Evolutionary conservation across 2,797 vertebrate species (phyloP).

Genomic region (Odontamblyopus rebecca): DNA sequence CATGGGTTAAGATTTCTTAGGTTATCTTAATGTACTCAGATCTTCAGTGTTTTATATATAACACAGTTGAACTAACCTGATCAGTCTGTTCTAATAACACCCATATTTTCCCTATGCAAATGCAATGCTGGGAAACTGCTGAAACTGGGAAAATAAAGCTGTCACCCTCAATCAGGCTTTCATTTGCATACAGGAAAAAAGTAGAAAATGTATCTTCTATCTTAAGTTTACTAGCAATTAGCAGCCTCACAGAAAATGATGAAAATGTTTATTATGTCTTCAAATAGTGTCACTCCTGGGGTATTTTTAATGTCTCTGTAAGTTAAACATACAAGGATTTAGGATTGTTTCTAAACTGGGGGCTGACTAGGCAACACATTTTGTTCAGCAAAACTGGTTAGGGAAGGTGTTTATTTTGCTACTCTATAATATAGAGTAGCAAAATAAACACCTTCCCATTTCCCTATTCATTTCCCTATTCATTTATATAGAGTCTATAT

Average conservation of each 20-base stretch:
- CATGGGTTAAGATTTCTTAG: neutral
- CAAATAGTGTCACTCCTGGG: too few species aligned
- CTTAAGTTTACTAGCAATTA: too few species aligned
- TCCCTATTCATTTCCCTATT: too few species aligned
- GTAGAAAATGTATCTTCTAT: too few species aligned
- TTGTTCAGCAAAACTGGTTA: neutral
- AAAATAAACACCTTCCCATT: too few species aligned
- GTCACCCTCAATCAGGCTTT: neutral
- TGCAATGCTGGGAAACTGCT: slow-evolving; percentile 18
- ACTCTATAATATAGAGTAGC: too few species aligned
- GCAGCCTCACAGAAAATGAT: too few species aligned
- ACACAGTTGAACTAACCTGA: neutral
- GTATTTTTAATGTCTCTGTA: too few species aligned
- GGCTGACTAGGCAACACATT: neutral
- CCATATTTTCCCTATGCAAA: neutral
- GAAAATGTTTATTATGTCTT: too few species aligned
- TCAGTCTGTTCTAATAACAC: too few species aligned
- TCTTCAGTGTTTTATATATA: neutral
- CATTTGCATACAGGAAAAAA: neutral
- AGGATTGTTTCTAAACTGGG: neutral
- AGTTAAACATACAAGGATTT: too few species aligned
- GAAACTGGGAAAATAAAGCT: neutral
- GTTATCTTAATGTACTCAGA: neutral
- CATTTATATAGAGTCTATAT: too few species aligned
- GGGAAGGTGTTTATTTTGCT: neutral